A percentile compares a stretch with the other conserved stretches of the same genome.
Conservation (phyloP, 2,888 invertebrate species). For the Acanthosoma haemorrhoidale region DNA sequence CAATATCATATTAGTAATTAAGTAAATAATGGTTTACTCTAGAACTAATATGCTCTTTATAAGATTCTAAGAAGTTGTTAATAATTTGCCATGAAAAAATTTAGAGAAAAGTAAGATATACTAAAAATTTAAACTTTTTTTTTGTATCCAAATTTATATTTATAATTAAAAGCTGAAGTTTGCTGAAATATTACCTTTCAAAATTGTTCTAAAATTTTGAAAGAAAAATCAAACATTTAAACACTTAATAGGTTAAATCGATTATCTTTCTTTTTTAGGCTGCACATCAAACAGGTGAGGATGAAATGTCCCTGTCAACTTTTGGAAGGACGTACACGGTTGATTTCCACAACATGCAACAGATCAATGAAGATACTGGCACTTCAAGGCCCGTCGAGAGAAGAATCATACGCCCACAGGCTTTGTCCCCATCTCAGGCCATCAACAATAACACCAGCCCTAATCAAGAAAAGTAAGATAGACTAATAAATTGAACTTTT, state of each 20-base stretch:
- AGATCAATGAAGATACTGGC: slow-evolving; percentile 96
- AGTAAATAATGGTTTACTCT: no score
- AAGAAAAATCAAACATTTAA: no score
- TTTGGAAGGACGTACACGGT: slow-evolving; percentile 91
- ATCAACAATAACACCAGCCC: slow-evolving; percentile 38
- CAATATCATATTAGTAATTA: no score
- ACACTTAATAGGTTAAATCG: no score
- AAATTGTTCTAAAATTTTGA: no score
- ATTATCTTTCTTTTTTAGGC: slow-evolving; percentile 54
- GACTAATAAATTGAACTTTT: neutral
- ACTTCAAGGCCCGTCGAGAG: slow-evolving; percentile 88
- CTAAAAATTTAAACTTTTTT: neutral
- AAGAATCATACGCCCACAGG: slow-evolving; percentile 59
- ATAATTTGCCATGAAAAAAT: no score
- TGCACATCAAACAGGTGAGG: slow-evolving; percentile 88
- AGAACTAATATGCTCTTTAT: no score
- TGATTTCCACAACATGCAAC: slow-evolving; percentile 95
- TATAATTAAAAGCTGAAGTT: no score
- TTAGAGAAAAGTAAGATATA: slow-evolving; percentile 32
- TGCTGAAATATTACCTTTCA: no score
- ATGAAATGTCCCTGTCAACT: slow-evolving; percentile 88
- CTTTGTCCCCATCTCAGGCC: slow-evolving; percentile 31
- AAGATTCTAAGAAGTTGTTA: neutral
- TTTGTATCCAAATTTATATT: neutral
- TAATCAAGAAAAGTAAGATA: slow-evolving; percentile 33